Conservation (phyloP, 1,140 invertebrate species). For the Cataglyphis hispanica region DNA sequence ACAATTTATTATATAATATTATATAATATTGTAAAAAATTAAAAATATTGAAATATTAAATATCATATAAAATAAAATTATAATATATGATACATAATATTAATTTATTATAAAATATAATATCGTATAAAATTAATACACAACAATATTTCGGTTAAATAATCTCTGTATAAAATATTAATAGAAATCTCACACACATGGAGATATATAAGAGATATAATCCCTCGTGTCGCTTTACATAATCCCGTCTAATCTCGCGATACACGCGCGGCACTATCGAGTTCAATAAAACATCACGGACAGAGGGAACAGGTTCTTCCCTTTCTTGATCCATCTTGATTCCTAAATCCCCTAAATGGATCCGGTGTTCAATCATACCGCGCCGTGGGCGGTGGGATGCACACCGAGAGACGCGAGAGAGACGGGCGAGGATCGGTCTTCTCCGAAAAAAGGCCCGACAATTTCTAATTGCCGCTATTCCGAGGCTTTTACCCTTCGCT, state of each 20-base stretch:
- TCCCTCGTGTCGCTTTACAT: constrained; percentile 21
- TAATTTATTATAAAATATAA: no score
- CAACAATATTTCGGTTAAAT: background rate
- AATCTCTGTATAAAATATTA: background rate
- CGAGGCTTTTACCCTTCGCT: constrained; percentile 41
- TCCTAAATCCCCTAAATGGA: constrained; percentile 56
- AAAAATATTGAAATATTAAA: no score
- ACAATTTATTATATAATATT: no score
- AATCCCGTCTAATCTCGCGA: constrained; percentile 47
- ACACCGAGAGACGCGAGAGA: constrained; percentile 16
- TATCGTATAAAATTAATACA: background rate
- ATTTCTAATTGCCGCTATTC: constrained; percentile 81
- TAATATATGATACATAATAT: no score
- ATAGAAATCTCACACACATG: background rate
- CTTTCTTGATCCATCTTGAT: constrained; percentile 28
- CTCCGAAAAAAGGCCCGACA: constrained; percentile 70
- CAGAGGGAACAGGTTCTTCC: constrained; percentile 39
- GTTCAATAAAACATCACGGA: constrained; percentile 41
- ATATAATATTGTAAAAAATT: no score
- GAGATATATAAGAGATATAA: background rate
- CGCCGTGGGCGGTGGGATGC: constrained; percentile 61
- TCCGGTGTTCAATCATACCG: constrained; percentile 33
- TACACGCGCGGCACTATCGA: constrained; percentile 22
- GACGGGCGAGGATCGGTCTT: constrained; percentile 37
- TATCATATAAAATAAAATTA: background rate